Percentiles rank a stretch among this genome's conserved stretches.
Evolutionary conservation across 2,888 invertebrate species (phyloP).

Genomic region (Tenthredo distinguenda): DNA sequence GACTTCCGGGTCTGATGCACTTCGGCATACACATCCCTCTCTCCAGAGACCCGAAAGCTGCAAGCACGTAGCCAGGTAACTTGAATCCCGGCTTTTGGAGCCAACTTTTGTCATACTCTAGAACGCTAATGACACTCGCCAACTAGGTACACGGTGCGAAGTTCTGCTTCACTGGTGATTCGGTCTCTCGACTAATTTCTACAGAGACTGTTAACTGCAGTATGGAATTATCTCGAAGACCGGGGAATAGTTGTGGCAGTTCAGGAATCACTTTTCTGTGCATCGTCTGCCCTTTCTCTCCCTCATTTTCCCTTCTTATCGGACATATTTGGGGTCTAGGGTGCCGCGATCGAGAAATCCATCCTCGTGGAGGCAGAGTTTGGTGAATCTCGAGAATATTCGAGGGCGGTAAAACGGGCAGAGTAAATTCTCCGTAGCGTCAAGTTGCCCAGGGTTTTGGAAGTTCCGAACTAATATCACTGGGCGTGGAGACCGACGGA

Average conservation of each 20-base stretch:
- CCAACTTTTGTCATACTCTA: conserved; percentile 20
- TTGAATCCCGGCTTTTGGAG: conserved; percentile 14
- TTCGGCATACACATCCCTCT: background rate
- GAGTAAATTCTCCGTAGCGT: background rate
- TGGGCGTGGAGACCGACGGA: background rate
- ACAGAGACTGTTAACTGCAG: background rate
- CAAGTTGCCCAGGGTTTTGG: conserved; percentile 35
- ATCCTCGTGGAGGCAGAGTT: background rate
- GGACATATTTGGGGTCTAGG: background rate
- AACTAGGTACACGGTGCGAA: background rate
- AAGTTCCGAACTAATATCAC: conserved; percentile 49
- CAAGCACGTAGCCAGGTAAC: background rate
- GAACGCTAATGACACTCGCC: background rate
- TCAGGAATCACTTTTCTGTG: background rate
- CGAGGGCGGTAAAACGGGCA: background rate
- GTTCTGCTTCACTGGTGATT: conserved; percentile 5
- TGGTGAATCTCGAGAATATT: conserved; percentile 2
- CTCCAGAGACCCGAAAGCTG: background rate
- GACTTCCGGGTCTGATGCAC: background rate
- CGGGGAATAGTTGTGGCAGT: background rate
- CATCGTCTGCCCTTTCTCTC: background rate
- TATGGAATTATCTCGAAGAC: background rate
- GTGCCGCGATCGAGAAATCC: background rate
- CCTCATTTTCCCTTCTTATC: background rate
- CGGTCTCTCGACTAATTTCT: background rate